Percentiles rank a stretch among this genome's conserved stretches.
phyloP scores from a whole-genome alignment of 2,797 vertebrate genomes.

The Falco peregrinus region DNA sequence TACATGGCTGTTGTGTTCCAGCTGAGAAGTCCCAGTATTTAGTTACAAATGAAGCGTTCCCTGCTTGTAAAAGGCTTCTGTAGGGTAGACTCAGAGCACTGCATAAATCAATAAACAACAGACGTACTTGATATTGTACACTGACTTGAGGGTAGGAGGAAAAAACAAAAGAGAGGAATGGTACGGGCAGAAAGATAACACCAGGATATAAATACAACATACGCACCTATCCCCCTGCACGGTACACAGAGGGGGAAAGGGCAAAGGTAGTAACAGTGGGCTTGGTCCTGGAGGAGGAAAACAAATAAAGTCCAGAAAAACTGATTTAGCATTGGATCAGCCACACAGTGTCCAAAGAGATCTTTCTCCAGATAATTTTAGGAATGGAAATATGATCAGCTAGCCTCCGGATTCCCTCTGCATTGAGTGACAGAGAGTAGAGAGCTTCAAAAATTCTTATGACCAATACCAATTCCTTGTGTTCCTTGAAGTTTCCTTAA shows the following conservation, averaged over 20 bases:
- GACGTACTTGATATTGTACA: slow-evolving; percentile 21
- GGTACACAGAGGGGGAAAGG: not conserved
- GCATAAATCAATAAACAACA: slow-evolving; percentile 72
- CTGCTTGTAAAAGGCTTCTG: slow-evolving; percentile 59
- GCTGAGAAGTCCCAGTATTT: slow-evolving; percentile 42
- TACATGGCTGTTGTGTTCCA: not conserved
- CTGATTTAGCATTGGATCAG: not conserved
- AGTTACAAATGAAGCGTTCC: slow-evolving; percentile 61
- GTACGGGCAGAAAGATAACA: not conserved
- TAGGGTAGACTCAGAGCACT: slow-evolving; percentile 45
- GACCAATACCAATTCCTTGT: not conserved
- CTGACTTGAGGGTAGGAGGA: slow-evolving; percentile 10
- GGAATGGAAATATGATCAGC: not conserved
- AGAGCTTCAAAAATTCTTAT: not conserved
- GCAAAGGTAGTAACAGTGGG: not conserved
- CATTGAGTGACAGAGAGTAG: not conserved
- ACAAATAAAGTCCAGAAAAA: not conserved
- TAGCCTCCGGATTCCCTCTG: not conserved
- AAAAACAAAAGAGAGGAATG: not conserved
- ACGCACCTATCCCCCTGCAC: not conserved
- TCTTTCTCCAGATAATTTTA: not conserved
- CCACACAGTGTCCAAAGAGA: not conserved
- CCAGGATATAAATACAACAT: slow-evolving; percentile 23
- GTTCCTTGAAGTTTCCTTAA: not conserved
- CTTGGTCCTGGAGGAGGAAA: not conserved